Evolutionary conservation across 1,140 invertebrate species (phyloP), one percentile per base, ranked within the genome.

Genomic region (Carposina sasakii): DNA sequence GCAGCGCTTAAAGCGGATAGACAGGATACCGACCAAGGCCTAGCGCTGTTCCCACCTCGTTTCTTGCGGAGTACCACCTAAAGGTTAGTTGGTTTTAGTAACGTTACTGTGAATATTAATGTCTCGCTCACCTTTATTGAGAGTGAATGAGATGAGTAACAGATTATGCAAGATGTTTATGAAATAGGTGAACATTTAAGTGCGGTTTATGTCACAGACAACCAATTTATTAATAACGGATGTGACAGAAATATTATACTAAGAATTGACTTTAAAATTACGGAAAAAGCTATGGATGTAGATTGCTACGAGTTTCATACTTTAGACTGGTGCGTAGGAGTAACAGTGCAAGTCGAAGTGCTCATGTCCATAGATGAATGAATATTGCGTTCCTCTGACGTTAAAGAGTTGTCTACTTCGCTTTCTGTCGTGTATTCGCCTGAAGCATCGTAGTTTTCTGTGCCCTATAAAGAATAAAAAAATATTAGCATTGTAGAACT

Each of bases 381-480:
- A 24, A 81, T 57, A 57, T 84, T 82, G 40, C 76, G 61, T 52
- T 93, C 93, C 60, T 93, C 93, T 0, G 92, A 93, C 2, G 90
- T 90, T 51, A 91, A 87, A 0, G 91, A 93, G 17, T 73, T 81
- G 54, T 91, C 90, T 24, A 90, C 88, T 60, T 92, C 91, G 34
- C 91, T 92, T 64, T 94, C 93, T 13, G 91, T 93, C 21, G 94
- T 96, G 50, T 94, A 94, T 85, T 96, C 95, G 16, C 94, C 93
- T 54, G 94, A 96, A 0, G 95, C 95, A 71, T 97, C 95, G 75
- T 95, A 96, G 70, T 76, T 85, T 63, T 86, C 72, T 31, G 76
- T 72, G 42, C 71, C 62, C 82, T 75, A 13, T 16, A 54, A 48
- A 55, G n/a, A 71, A 62, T 50, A 43, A 16, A 43, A 3, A n/a